Conservation (phyloP, 2,888 invertebrate genomes). For the Calephelis perditalis region DNA sequence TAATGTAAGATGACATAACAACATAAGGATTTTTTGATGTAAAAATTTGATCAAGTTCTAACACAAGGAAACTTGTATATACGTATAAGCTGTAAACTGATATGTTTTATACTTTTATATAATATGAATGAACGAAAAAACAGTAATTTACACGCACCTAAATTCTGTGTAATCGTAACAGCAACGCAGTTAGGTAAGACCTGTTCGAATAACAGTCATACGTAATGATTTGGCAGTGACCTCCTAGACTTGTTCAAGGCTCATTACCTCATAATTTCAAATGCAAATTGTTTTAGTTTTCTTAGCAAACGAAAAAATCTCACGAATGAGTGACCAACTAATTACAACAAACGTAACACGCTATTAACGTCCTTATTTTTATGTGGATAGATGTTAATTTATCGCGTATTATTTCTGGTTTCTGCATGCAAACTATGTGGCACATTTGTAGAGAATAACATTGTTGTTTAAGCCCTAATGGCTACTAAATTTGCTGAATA, state of each 20-base stretch:
- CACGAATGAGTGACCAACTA: constrained; percentile 16
- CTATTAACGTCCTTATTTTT: constrained; percentile 17
- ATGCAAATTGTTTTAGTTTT: constrained; percentile 29
- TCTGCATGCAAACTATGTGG: not conserved
- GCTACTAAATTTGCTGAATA: too few relatives aligned
- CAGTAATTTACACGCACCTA: too few relatives aligned
- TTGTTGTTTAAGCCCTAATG: constrained; percentile 3
- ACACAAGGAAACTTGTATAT: too few relatives aligned
- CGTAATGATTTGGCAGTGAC: constrained; percentile 3
- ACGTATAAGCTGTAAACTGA: too few relatives aligned
- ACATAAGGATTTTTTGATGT: too few relatives aligned
- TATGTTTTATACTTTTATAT: too few relatives aligned
- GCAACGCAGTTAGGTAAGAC: too few relatives aligned
- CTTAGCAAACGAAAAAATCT: constrained; percentile 10
- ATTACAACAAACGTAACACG: not conserved
- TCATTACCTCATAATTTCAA: constrained; percentile 33
- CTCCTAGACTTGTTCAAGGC: constrained; percentile 29
- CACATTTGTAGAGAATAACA: constrained; percentile 8
- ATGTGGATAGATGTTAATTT: not conserved
- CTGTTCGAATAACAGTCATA: not conserved
- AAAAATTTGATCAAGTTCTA: too few relatives aligned
- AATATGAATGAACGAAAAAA: too few relatives aligned
- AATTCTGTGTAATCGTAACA: too few relatives aligned
- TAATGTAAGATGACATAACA: too few relatives aligned
- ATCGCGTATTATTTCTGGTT: not conserved